phyloP scores from a whole-genome alignment of 2,888 invertebrate genomes.

The Athrips mouffetella region DNA sequence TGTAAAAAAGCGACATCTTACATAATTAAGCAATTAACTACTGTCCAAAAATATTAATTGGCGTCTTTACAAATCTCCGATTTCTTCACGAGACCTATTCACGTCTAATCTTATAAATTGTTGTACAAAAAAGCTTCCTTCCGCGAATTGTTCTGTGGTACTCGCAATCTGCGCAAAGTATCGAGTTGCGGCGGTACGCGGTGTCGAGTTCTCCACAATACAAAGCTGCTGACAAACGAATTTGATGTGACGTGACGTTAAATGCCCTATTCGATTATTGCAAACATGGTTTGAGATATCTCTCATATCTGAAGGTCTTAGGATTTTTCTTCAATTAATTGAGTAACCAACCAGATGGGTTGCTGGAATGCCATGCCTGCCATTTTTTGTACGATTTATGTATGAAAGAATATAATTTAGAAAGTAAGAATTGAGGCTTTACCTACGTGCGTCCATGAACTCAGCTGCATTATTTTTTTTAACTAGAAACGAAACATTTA shows the following conservation, averaged over 20 bases:
- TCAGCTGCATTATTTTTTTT: too few relatives aligned
- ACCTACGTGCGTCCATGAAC: too few relatives aligned
- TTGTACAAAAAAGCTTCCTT: constrained; percentile 54
- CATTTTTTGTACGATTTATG: too few relatives aligned
- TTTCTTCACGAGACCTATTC: neutral
- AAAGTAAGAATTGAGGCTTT: too few relatives aligned
- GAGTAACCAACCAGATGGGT: neutral
- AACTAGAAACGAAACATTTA: too few relatives aligned
- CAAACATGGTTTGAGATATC: constrained; percentile 18
- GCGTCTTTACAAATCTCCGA: neutral
- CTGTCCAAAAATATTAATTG: neutral
- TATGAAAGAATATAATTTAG: too few relatives aligned
- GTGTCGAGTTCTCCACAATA: constrained; percentile 53
- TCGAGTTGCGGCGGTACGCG: constrained; percentile 53
- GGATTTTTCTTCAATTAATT: neutral
- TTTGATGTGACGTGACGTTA: constrained; percentile 32
- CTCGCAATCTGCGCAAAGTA: constrained; percentile 56
- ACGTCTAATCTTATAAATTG: constrained; percentile 3
- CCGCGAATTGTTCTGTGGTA: constrained; percentile 49
- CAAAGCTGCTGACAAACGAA: constrained; percentile 16
- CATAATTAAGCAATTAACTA: neutral
- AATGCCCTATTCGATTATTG: constrained; percentile 28
- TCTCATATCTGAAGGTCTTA: neutral
- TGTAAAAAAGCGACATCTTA: neutral
- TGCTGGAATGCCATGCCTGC: too few relatives aligned